Conservation (phyloP, 2,888 invertebrate species). For the Oligia fasciuncula region DNA sequence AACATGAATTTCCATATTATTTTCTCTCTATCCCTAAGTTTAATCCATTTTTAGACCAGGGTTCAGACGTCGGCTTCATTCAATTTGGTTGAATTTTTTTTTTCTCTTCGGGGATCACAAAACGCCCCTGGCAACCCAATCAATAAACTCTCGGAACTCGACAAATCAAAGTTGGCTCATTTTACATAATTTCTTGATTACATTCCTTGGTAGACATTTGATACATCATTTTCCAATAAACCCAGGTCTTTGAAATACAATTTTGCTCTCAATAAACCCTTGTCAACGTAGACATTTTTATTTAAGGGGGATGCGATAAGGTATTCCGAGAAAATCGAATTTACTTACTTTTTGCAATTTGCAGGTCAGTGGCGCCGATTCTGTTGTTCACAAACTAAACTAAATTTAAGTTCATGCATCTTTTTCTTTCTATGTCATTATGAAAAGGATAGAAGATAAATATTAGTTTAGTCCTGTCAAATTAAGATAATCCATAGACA, state of each 20-base stretch:
- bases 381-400: no score
- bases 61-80: not conserved
- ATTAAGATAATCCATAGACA: no score
- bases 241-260: conserved; percentile 18
- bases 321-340: no score
- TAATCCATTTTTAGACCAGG: no score
- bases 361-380: no score
- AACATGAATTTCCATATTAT: no score
- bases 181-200: conserved; percentile 22
- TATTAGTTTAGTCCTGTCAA: no score
- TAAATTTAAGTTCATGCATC: no score
- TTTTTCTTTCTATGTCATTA: no score
- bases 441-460: no score
- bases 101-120: not conserved
- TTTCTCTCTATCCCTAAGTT: no score
- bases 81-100: not conserved
- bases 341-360: no score
- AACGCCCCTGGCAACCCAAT: not conserved
- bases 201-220: conserved; percentile 13
- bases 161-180: conserved; percentile 3
- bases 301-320: conserved; percentile 8
- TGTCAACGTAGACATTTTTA: conserved; percentile 28
- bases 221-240: conserved; percentile 50
- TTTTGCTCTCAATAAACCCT: conserved; percentile 38
- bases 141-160: not conserved